Conservation (phyloP, 1,140 invertebrate genomes). For the Atta texana region DNA sequence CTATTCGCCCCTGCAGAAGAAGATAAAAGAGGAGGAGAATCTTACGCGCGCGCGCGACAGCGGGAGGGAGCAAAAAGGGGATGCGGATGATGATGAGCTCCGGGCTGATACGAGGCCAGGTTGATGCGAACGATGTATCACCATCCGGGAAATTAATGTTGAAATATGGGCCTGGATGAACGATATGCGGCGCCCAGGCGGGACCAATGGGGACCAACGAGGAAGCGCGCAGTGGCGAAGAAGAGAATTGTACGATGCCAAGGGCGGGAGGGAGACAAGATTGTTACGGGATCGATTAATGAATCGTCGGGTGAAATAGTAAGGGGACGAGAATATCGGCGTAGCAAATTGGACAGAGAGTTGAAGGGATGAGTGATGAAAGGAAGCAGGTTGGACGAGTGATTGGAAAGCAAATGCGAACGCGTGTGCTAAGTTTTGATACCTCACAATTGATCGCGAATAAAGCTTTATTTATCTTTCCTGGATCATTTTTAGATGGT, state of each 20-base stretch:
- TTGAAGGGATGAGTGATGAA: conserved; percentile 64
- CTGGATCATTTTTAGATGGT: background rate
- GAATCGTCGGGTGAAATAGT: conserved; percentile 56
- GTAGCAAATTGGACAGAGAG: conserved; percentile 61
- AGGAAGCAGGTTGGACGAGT: background rate
- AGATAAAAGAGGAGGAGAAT: background rate
- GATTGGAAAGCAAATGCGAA: conserved; percentile 41
- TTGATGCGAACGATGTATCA: conserved; percentile 82
- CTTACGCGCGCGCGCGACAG: conserved; percentile 34
- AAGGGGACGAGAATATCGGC: conserved; percentile 48
- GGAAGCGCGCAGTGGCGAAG: conserved; percentile 17
- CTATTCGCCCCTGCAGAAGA: conserved; percentile 41
- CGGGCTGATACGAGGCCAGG: conserved; percentile 56
- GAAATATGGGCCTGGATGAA: conserved; percentile 78
- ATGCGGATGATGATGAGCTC: conserved; percentile 79
- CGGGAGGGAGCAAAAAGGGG: conserved; percentile 36
- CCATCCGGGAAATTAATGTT: conserved; percentile 83
- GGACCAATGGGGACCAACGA: conserved; percentile 24
- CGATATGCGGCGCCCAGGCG: conserved; percentile 69
- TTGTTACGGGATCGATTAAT: conserved; percentile 64
- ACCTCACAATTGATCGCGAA: conserved; percentile 19
- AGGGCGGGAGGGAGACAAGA: conserved; percentile 20
- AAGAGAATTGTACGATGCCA: conserved; percentile 24
- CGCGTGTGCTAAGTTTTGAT: background rate
- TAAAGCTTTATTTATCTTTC: conserved; percentile 22